Evolutionary conservation across 1,140 invertebrate genomes (phyloP), one percentile per base, ranked within the genome.

Genomic region (Chymomyza costata): DNA sequence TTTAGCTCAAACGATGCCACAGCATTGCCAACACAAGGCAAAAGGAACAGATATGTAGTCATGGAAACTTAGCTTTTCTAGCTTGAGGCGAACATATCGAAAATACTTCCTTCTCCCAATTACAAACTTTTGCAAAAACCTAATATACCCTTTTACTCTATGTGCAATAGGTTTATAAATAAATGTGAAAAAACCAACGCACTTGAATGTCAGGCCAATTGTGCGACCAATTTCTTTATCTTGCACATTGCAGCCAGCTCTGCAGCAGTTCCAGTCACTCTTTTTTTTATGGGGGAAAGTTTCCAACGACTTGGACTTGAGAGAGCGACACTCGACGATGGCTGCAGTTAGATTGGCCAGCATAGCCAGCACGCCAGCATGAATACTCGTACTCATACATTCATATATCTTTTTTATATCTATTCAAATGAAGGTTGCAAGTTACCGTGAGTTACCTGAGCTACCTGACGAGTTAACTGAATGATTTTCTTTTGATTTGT

Each of bases 221-320:
- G 40, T 67, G 65, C 71, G 65, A 52, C 58, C 70, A 54, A 65
- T 62, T 62, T 57, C 46, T 59, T 63, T 64, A 59, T 57, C 55
- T 59, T 53, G 41, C 63, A n/a, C n/a, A n/a, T n/a, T n/a, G 47
- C 60, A 51, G 49, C 53, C 45, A 41, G n/a, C n/a, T 3, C 32
- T 8, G 32, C 32, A n/a, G 32, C 32, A 10, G 32, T 5, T 11
- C 3, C 2, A 41, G 61, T 32, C 35, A 30, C 46, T 65, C 30
- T 28, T 18, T 60, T 14, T 63, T 80, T 78, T 78, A 78, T 78
- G 73, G 74, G 73, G 73, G 73, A 78, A 78, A 78, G 73, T 80
- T 78, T 63, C 73, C 46, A 58, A 55, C 73, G 59, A 57, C n/a
- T n/a, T n/a, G n/a, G n/a, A n/a, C n/a, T n/a, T n/a, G n/a, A n/a